Conservation (phyloP, 2,113 vertebrate species). For the Jaculus jaculus region DNA sequence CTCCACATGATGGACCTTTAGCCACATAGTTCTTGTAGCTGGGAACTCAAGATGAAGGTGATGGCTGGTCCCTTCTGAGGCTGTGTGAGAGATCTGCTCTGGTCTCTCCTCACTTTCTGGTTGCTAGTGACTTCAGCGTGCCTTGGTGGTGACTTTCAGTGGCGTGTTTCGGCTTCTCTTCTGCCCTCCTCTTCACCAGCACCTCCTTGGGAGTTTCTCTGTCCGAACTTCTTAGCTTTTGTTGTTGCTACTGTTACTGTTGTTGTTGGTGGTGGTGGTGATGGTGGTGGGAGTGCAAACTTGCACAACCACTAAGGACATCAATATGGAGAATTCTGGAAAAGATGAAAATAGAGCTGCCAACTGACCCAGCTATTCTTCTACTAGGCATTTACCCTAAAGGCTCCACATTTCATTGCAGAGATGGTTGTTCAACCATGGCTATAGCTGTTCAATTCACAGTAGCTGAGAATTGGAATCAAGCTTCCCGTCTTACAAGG, state of each 20-base stretch:
- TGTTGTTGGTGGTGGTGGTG: no score
- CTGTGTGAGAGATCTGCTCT: background rate
- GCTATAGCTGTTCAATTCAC: no score
- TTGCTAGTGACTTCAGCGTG: background rate
- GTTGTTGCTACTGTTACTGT: background rate
- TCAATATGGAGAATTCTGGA: no score
- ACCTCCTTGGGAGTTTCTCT: accelerated
- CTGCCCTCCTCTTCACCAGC: background rate
- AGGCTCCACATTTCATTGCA: no score
- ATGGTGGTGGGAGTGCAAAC: no score
- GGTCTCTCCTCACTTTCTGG: background rate
- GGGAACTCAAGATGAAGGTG: background rate
- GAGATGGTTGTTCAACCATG: no score
- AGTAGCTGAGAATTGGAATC: no score
- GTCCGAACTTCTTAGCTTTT: background rate
- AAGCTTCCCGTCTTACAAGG: background rate
- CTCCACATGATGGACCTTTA: background rate
- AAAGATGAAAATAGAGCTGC: no score
- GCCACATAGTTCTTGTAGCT: background rate
- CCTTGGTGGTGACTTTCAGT: background rate
- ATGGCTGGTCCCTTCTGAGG: background rate
- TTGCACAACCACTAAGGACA: no score
- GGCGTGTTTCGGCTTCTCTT: background rate
- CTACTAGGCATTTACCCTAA: no score
- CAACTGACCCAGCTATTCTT: no score